These are phyloP conservation scores for Scaptodrosophila latifasciaeformis DNA, from an alignment of 2,888 invertebrate species.

Conservation along the genomic window DNA sequence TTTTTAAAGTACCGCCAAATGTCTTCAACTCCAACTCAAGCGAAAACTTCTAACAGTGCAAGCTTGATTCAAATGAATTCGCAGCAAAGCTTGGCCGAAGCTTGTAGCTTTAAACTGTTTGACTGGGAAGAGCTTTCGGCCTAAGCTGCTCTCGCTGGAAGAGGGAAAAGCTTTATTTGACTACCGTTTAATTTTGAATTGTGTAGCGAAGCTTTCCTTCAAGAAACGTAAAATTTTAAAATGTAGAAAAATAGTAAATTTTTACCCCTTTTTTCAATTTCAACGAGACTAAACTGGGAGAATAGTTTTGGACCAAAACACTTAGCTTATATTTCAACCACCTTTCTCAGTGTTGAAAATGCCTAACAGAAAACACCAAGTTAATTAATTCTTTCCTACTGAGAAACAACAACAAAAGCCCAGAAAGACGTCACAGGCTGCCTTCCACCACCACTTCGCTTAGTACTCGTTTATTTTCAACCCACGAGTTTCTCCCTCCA, in stretches of 20 bases:
- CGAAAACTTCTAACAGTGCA: constrained; percentile 28
- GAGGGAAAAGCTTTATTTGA: neutral
- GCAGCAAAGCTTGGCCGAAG: constrained; percentile 1
- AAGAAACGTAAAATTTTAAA: no score
- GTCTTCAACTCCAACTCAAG: constrained; percentile 8
- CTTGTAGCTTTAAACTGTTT: constrained; percentile 26
- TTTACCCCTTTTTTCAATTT: no score
- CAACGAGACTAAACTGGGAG: no score
- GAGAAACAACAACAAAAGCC: no score
- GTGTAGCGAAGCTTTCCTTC: neutral
- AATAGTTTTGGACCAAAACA: no score
- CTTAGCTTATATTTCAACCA: no score
- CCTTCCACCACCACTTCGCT: constrained; percentile 33
- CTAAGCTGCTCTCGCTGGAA: neutral
- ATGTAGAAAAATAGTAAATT: no score
- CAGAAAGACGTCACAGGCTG: constrained; percentile 51
- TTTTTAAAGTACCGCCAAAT: constrained; percentile 54
- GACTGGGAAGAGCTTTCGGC: neutral
- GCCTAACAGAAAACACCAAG: no score
- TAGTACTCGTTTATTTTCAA: no score
- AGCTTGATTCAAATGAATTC: neutral
- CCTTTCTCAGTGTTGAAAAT: no score
- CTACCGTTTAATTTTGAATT: neutral
- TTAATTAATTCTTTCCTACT: no score
- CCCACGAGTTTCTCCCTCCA: neutral